Conservation (phyloP, 2,888 invertebrate genomes). For the Dryadula phaetusa region DNA sequence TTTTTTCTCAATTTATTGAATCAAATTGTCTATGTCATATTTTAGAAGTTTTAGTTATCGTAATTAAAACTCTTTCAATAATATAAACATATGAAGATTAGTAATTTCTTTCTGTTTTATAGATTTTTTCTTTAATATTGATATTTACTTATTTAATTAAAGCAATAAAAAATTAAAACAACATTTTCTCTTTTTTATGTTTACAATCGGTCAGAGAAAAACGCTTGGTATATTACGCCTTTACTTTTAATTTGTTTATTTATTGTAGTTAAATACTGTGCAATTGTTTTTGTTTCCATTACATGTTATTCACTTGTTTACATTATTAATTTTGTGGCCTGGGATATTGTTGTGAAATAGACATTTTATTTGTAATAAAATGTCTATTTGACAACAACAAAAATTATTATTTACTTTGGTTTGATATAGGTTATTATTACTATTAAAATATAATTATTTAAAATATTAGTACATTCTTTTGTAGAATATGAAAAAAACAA, state of each 20-base stretch:
- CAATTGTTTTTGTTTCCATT: slow-evolving; percentile 7
- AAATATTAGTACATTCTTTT: too few relatives aligned
- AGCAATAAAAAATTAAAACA: too few relatives aligned
- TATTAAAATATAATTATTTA: too few relatives aligned
- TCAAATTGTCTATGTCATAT: too few relatives aligned
- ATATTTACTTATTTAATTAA: too few relatives aligned
- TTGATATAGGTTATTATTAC: background rate
- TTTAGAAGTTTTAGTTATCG: background rate
- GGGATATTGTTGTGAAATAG: background rate
- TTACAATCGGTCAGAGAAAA: too few relatives aligned
- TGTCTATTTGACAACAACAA: background rate
- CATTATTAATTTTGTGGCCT: background rate
- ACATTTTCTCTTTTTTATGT: too few relatives aligned
- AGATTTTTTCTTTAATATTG: background rate
- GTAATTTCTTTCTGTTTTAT: background rate
- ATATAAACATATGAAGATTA: too few relatives aligned
- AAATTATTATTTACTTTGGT: background rate
- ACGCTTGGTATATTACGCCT: background rate
- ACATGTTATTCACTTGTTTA: slow-evolving; percentile 16
- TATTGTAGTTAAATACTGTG: background rate
- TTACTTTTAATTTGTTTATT: background rate
- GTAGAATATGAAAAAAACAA: too few relatives aligned
- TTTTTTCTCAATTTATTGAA: too few relatives aligned
- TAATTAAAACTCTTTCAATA: too few relatives aligned
- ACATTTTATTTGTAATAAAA: background rate